These are phyloP conservation scores for Clarias fuscus DNA, from an alignment of 2,797 vertebrate species.

Conservation along the genomic window DNA sequence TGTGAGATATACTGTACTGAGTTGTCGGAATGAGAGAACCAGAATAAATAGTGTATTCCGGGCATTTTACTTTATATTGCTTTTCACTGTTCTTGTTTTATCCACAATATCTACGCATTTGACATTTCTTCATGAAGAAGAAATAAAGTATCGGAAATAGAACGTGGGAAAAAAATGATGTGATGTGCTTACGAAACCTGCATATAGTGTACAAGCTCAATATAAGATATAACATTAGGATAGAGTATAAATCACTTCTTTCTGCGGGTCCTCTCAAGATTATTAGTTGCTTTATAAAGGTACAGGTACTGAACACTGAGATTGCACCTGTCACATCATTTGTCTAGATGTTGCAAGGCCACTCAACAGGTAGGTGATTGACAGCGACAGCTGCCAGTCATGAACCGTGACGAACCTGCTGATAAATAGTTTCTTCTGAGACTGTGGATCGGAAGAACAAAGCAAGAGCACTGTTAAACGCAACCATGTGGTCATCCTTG, in stretches of 20 bases:
- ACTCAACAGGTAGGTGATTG: conserved; percentile 60
- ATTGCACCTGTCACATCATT: conserved; percentile 60
- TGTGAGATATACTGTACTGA: neutral
- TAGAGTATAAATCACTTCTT: conserved; percentile 10
- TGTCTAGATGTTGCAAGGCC: conserved; percentile 55
- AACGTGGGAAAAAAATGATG: neutral
- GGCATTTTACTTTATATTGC: neutral
- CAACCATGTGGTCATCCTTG: conserved; percentile 39
- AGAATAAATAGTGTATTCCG: neutral
- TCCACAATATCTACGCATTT: neutral
- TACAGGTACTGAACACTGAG: conserved; percentile 54
- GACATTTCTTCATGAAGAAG: neutral
- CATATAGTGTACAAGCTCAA: neutral
- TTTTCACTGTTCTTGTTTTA: neutral
- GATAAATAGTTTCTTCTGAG: conserved; percentile 52
- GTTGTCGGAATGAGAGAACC: neutral
- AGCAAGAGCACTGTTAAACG: conserved; percentile 41
- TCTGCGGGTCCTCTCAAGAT: conserved; percentile 14
- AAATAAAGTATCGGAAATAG: neutral
- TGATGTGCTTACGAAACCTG: neutral
- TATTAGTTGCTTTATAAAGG: conserved; percentile 46
- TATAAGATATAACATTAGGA: neutral
- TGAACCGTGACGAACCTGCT: conserved; percentile 50
- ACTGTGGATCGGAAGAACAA: conserved; percentile 34
- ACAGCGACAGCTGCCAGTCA: conserved; percentile 56